Percentiles rank a stretch among this genome's conserved stretches.
phyloP scores from a whole-genome alignment of 2,888 invertebrate genomes.

The Philaethria dido region DNA sequence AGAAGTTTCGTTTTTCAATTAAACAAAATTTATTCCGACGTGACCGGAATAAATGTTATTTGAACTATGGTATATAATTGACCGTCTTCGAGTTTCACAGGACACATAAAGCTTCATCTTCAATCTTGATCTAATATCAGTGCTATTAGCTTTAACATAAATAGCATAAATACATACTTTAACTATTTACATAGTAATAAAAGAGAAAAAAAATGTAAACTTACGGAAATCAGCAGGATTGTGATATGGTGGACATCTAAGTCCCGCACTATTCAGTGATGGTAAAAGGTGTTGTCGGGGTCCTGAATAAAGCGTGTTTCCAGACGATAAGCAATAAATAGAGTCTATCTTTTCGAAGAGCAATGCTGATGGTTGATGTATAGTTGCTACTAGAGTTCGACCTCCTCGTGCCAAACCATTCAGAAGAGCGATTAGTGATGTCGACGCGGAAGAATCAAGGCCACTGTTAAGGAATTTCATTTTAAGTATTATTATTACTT shows the following conservation, averaged over 20 bases:
- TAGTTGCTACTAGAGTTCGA: conserved; percentile 95
- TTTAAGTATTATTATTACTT: neutral
- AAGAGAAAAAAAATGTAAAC: conserved; percentile 57
- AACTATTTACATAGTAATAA: too few species aligned
- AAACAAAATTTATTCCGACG: neutral
- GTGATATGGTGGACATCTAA: conserved; percentile 95
- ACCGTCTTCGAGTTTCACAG: neutral
- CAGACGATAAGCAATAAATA: conserved; percentile 92
- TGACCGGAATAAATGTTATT: too few species aligned
- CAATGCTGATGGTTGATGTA: conserved; percentile 96
- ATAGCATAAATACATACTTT: too few species aligned
- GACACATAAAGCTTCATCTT: neutral
- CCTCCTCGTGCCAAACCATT: conserved; percentile 93
- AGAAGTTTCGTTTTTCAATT: neutral
- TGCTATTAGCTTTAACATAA: neutral
- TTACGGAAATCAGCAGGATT: conserved; percentile 98
- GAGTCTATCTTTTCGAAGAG: conserved; percentile 97
- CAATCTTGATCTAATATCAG: neutral
- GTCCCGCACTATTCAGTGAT: conserved; percentile 88
- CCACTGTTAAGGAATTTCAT: conserved; percentile 84
- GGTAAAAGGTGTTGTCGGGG: conserved; percentile 88
- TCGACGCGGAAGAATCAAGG: conserved; percentile 94
- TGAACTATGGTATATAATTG: too few species aligned
- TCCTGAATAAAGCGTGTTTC: conserved; percentile 94
- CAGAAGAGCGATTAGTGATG: conserved; percentile 91